Evolutionary conservation across 2,797 vertebrate genomes (phyloP), one percentile per base, ranked within the genome.

Genomic region (Lagodon rhomboides): DNA sequence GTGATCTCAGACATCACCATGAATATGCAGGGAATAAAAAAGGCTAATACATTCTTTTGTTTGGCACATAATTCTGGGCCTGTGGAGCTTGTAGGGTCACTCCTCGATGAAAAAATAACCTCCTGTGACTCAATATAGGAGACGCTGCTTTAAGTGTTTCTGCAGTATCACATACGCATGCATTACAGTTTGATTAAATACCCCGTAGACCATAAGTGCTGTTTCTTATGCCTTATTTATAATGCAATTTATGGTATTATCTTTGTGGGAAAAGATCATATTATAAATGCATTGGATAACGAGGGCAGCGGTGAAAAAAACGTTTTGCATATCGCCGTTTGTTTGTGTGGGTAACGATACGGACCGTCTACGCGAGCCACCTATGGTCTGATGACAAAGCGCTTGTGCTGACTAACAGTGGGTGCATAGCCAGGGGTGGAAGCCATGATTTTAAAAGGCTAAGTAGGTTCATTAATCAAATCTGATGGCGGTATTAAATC

Each of bases 31-130:
- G 44, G 43, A 70, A 73, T 64, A 82, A 83, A 8, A 87, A 82
- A 78, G 87, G 85, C 86, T 85, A 85, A 86, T 87, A 74, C 80
- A 67, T 88, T 89, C 44, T 81, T 89, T 91, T 93, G 85, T 90
- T 91, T 92, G 89, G 84, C 70, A 77, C 80, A 30, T 86, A 88
- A 85, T 91, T 83, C 85, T 64, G 61, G 77, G 60, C 68, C 79
- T 71, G 20, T 6, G 4, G 80, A 87, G 83, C 80, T 77, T 27
- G 62, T 72, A 70, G 84, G 85, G 86, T 92, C 89, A 70, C 44
- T 68, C 75, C 80, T 82, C 85, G 80, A 85, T 18, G 18, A 87
- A 67, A 87, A 67, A 73, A 38, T 59, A 71, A 86, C 82, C 68
- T 62, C 55, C 56, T 72, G 43, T 53, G 78, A 83, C 65, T 87